These are phyloP conservation scores for Archegozetes longisetosus DNA, from an alignment of 1,140 invertebrate species.

Conservation along the genomic window DNA sequence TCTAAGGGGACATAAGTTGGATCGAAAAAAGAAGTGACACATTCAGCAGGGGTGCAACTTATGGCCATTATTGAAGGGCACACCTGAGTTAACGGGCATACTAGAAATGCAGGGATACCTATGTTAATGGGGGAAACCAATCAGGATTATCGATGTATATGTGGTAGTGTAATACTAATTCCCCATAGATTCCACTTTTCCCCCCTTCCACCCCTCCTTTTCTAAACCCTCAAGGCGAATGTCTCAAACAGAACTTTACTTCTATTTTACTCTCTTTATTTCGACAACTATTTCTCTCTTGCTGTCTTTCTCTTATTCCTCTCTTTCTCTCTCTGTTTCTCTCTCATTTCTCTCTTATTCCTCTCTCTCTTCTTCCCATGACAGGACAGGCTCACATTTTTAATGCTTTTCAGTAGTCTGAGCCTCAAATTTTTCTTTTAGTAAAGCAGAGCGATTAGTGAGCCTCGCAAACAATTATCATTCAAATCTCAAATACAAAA, in stretches of 20 bases:
- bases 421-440: not conserved
- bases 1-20: not conserved
- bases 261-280: no score
- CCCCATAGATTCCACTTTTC: not conserved
- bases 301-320: not conserved
- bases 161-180: not conserved
- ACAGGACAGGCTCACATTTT: not conserved
- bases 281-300: no score
- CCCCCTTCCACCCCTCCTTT: not conserved
- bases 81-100: not conserved
- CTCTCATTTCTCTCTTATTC: not conserved
- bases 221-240: not conserved
- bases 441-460: not conserved
- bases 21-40: not conserved
- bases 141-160: not conserved
- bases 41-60: not conserved
- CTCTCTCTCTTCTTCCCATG: conserved; percentile 1
- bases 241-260: not conserved
- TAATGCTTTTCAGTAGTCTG: not conserved
- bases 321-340: not conserved
- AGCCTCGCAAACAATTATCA: not conserved
- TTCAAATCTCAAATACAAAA: not conserved
- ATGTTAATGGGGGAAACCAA: not conserved
- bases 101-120: not conserved
- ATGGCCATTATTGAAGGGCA: not conserved